Conservation (phyloP, 2,797 vertebrate species). For the Parambassis ranga region DNA sequence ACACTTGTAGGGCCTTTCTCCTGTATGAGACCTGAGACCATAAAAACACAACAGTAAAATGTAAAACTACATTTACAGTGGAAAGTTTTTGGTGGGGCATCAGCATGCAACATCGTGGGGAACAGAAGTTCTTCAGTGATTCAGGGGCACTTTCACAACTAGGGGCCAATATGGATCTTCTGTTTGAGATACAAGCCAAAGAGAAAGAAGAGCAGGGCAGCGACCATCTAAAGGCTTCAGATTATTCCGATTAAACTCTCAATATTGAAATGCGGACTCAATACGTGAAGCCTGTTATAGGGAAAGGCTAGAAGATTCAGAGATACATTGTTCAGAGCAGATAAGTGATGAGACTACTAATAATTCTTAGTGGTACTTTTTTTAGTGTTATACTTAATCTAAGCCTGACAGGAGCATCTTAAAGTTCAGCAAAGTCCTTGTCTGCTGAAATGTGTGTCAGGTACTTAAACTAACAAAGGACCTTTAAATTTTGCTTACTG, state of each 20-base stretch:
- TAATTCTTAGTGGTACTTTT: neutral
- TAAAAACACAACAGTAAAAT: neutral
- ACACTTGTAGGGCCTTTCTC: slow-evolving; percentile 96
- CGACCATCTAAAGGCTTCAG: neutral
- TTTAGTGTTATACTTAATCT: neutral
- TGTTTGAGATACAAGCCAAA: neutral
- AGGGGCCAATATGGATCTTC: neutral
- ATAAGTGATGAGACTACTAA: neutral
- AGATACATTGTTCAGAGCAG: neutral
- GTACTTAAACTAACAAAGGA: neutral
- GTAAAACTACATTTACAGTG: no score
- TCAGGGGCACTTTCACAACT: neutral
- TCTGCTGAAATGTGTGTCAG: neutral
- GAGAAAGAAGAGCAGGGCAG: neutral
- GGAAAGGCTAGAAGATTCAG: neutral
- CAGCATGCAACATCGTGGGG: no score
- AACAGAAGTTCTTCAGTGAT: neutral
- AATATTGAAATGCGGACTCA: slow-evolving; percentile 11
- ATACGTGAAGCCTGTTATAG: neutral
- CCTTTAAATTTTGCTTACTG: neutral
- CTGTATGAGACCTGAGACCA: slow-evolving; percentile 90
- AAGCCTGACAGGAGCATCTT: neutral
- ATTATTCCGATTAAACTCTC: slow-evolving; percentile 1
- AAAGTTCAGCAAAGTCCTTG: neutral
- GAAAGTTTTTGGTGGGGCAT: neutral